Conservation (phyloP, 2,797 vertebrate species). For the Eulemur coronatus region DNA sequence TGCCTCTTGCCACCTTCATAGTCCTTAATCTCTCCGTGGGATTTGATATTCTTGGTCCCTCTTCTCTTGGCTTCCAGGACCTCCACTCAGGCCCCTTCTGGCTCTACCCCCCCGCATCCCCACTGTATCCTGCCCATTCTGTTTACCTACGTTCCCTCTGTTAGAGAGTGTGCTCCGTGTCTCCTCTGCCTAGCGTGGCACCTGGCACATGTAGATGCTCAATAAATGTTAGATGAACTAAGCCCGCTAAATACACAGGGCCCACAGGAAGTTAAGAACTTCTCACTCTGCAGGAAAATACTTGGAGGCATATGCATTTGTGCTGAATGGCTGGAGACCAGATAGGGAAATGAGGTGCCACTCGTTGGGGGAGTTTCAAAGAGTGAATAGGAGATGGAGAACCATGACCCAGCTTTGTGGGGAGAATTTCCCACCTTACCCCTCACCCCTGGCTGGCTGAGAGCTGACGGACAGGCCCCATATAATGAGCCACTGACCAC, state of each 20-base stretch:
- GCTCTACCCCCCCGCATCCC: fast-evolving
- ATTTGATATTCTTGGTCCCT: not conserved
- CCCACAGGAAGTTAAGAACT: not conserved
- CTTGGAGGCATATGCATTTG: not conserved
- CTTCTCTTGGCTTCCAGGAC: not conserved
- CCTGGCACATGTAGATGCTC: not conserved
- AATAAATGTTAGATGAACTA: not conserved
- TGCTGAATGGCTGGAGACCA: not conserved
- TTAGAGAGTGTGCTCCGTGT: not conserved
- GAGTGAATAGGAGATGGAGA: not conserved
- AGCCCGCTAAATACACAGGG: not conserved
- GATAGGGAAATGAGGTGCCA: not conserved
- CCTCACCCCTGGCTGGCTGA: not conserved
- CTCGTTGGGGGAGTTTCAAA: not conserved
- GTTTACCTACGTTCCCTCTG: not conserved
- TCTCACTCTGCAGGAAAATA: not conserved
- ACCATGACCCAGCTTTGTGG: not conserved
- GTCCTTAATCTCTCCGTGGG: not conserved
- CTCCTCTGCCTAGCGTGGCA: not conserved
- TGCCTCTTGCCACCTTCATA: not conserved
- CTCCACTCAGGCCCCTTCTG: not conserved
- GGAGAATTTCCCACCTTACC: not conserved
- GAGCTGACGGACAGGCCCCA: not conserved
- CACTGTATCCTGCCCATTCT: not conserved
- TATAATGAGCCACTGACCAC: not conserved